These are phyloP conservation scores for Pseudomyrmex sp. DNA, from an alignment of 1,140 invertebrate genomes.

Conservation along the genomic window DNA sequence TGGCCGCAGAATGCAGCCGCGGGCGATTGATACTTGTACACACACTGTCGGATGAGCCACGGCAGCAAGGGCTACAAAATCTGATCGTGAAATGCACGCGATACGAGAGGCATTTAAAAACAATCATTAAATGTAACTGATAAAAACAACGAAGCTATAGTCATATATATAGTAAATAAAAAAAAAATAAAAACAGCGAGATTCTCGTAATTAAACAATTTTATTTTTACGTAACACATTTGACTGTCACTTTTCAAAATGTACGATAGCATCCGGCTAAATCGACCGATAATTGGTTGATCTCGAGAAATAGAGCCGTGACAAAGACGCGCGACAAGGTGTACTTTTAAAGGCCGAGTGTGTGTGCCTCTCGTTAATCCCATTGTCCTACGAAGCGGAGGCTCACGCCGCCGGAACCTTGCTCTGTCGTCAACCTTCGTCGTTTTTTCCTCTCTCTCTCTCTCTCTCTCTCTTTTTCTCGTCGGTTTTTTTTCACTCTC, in stretches of 20 bases:
- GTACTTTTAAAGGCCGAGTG: slow-evolving; percentile 34
- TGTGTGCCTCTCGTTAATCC: slow-evolving; percentile 62
- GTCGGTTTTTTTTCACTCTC: not conserved
- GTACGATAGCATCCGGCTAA: not conserved
- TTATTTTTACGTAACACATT: not conserved
- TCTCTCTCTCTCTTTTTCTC: slow-evolving; percentile 21
- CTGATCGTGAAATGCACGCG: slow-evolving; percentile 2
- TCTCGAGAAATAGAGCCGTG: slow-evolving; percentile 17
- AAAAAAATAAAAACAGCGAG: too few relatives aligned
- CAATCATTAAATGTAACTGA: not conserved
- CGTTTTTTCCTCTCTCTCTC: slow-evolving; percentile 25
- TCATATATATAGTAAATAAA: too few relatives aligned
- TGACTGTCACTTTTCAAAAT: not conserved
- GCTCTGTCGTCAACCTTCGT: not conserved
- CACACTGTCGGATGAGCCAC: not conserved
- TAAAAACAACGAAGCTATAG: too few relatives aligned
- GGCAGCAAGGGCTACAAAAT: slow-evolving; percentile 4
- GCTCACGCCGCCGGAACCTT: slow-evolving; percentile 15
- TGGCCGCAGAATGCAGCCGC: slow-evolving; percentile 21
- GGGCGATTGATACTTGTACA: not conserved
- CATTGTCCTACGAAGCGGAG: slow-evolving; percentile 60
- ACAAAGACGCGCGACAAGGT: slow-evolving; percentile 8
- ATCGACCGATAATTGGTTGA: slow-evolving; percentile 50
- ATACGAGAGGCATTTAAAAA: not conserved
- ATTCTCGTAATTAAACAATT: too few relatives aligned